Conservation (phyloP, 1,140 invertebrate genomes). For the Pissodes strobi region DNA sequence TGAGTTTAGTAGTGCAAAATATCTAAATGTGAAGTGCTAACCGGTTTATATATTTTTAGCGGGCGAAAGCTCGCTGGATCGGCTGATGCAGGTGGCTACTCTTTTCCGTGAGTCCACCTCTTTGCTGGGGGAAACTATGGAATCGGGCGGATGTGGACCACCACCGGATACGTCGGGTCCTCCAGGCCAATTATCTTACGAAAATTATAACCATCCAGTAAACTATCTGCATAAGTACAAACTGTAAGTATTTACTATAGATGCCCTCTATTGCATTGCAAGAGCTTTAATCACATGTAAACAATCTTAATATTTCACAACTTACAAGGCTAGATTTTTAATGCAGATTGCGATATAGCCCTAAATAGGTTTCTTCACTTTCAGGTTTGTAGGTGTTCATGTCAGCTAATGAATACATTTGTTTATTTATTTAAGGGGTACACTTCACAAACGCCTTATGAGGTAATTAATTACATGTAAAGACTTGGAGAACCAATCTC, state of each 20-base stretch:
- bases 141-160: slow-evolving; percentile 56
- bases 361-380: too few species aligned
- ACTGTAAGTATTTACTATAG: slow-evolving; percentile 50
- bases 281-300: slow-evolving; percentile 41
- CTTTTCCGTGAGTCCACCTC: slow-evolving; percentile 71
- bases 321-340: too few species aligned
- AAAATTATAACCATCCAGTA: slow-evolving; percentile 52
- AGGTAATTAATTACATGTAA: too few species aligned
- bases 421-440: too few species aligned
- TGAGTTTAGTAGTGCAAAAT: slow-evolving; percentile 48
- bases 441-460: too few species aligned
- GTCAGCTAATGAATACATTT: too few species aligned
- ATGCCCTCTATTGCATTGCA: slow-evolving; percentile 23
- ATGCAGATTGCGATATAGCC: too few species aligned
- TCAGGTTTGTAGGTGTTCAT: too few species aligned
- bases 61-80: slow-evolving; percentile 47
- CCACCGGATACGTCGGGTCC: slow-evolving; percentile 47
- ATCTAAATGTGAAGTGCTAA: slow-evolving; percentile 49
- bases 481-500: too few species aligned
- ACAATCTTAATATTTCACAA: too few species aligned
- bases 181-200: slow-evolving; percentile 51
- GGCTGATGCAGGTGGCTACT: slow-evolving; percentile 70
- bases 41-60: slow-evolving; percentile 43
- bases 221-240: slow-evolving; percentile 55
- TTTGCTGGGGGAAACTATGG: slow-evolving; percentile 66